Base-by-base conservation (phyloP, 2,888 invertebrate species). In the Hypselothyrea guttata region DNA sequence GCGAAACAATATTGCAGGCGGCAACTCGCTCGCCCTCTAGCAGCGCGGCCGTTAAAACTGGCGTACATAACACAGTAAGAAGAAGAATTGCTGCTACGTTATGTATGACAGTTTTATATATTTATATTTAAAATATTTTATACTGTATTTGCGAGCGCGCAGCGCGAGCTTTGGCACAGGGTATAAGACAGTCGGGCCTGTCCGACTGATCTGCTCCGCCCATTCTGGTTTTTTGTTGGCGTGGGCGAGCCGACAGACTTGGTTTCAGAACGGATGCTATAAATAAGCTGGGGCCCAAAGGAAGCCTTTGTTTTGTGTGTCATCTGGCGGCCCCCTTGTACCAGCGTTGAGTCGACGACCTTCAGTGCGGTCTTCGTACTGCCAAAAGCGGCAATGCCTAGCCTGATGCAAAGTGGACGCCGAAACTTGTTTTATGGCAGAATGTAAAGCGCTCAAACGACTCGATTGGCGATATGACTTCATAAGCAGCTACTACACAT, bases 371-470 rank as follows among this genome's bases (percentile, higher is more conserved):
- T 22, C 22, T 22, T 22, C 22, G 22, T 22, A 5, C 22, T 22
- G 9, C 60, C 62, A 45, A 53, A 63, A 28, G 53, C 59, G 64
- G 38, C 34, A 52, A 18, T 28, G 57, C 42, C 34, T 13, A n/a
- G 55, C 12, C 30, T 5, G 22, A 22, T 22, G 22, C 22, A 22
- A 22, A 41, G 18, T 11, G 12, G 56, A 64, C 62, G n/a, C 7
- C 11, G 31, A 59, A 66, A 66, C 65, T 41, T 34, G 65, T 66
- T 66, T 62, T 37, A 3, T 15, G 4, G 1, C n/a, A 16, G 27
- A 40, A 40, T 40, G 40, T 40, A 27, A 40, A 40, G 40, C 40
- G 40, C 40, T 30, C 7, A 4, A 22, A 22, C 8, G 9, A 30
- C 30, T 30, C n/a, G 7, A n/a, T 30, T 40, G 22, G 13, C n/a